Conservation (phyloP, 2,113 vertebrate genomes). For the Odocoileus hemionus region DNA sequence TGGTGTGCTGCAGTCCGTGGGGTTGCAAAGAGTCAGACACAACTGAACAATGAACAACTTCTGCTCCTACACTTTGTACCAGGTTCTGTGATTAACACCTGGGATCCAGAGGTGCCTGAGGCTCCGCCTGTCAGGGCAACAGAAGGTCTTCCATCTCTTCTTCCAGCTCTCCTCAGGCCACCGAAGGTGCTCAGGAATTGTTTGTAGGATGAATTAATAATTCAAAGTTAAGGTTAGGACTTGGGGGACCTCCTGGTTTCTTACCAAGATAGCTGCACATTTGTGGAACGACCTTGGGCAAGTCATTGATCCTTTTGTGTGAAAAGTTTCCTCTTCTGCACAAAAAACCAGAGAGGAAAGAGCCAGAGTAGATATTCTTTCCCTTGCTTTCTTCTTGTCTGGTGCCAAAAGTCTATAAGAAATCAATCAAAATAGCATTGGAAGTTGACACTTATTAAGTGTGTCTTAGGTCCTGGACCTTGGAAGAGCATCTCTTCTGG, state of each 20-base stretch:
- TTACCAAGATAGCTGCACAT: background rate
- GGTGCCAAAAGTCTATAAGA: background rate
- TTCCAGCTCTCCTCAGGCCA: background rate
- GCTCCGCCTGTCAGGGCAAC: background rate
- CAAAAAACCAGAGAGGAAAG: background rate
- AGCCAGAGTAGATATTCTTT: rapidly evolving
- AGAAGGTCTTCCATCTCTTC: background rate
- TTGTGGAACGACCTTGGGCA: background rate
- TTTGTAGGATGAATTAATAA: background rate
- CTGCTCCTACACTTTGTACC: rapidly evolving
- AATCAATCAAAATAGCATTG: background rate
- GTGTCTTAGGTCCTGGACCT: no score
- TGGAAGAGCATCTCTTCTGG: background rate
- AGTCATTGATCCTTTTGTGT: rapidly evolving
- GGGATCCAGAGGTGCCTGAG: background rate
- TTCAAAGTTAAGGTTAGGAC: background rate
- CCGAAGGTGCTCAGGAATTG: no score
- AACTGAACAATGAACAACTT: background rate
- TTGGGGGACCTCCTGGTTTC: background rate
- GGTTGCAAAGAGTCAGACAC: background rate
- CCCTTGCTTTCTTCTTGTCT: background rate
- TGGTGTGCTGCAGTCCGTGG: background rate
- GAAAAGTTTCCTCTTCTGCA: background rate
- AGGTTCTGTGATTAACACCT: background rate
- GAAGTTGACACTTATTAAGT: no score